Percentiles rank a stretch among this genome's conserved stretches.
phyloP scores from a whole-genome alignment of 2,888 invertebrate species.

The Drosophila robusta region DNA sequence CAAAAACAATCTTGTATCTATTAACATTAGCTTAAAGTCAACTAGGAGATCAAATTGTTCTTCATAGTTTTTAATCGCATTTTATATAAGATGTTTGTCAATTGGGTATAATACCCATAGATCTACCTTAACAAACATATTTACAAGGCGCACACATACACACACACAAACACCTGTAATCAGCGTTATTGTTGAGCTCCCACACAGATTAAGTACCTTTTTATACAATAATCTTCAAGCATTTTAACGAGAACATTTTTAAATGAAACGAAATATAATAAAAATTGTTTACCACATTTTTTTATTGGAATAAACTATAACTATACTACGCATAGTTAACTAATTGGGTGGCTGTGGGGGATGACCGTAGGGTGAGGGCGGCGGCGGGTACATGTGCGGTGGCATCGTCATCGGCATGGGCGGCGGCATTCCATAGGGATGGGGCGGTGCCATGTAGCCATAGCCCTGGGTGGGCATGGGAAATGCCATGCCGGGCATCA shows the following conservation, averaged over 20 bases:
- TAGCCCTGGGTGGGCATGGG: constrained; percentile 57
- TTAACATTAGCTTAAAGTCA: background rate
- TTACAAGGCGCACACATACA: constrained; percentile 42
- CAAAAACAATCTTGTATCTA: background rate
- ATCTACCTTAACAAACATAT: constrained; percentile 21
- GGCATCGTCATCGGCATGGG: constrained; percentile 33
- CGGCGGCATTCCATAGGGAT: constrained; percentile 49
- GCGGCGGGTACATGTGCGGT: constrained; percentile 45
- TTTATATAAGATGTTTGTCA: constrained; percentile 39
- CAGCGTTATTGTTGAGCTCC: constrained; percentile 55
- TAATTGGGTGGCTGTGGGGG: constrained; percentile 40
- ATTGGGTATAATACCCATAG: constrained; percentile 36
- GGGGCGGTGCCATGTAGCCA: constrained; percentile 54
- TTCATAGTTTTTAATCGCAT: background rate
- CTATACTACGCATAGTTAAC: constrained; percentile 11
- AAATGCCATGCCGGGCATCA: constrained; percentile 60
- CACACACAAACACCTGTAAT: constrained; percentile 47
- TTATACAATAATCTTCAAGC: constrained; percentile 63
- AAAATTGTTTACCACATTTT: constrained; percentile 54
- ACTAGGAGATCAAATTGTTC: background rate
- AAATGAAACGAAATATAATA: constrained; percentile 25
- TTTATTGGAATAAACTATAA: constrained; percentile 58
- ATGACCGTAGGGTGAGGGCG: constrained; percentile 30
- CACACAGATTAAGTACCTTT: constrained; percentile 74
- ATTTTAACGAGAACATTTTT: constrained; percentile 58